A percentile compares a stretch with the other conserved stretches of the same genome.
Evolutionary conservation across 1,140 invertebrate species (phyloP).

Genomic region (Augochlora pura): DNA sequence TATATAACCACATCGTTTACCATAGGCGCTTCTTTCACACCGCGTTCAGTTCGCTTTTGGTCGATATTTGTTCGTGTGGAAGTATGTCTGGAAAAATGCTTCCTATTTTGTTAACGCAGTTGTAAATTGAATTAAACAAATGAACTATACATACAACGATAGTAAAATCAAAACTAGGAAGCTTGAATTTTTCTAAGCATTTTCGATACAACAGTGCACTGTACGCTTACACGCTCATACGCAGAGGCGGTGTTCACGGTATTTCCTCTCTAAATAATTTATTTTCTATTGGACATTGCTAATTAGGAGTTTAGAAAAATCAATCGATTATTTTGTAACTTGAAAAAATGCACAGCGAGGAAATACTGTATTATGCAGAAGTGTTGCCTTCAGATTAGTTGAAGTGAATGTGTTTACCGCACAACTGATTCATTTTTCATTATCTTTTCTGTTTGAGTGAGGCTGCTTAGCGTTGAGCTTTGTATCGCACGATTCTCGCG

Average conservation of each 20-base stretch:
- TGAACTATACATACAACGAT: background rate
- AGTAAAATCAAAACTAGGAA: slow-evolving; percentile 30
- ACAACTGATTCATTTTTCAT: slow-evolving; percentile 19
- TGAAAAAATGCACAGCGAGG: background rate
- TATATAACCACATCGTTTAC: slow-evolving; percentile 47
- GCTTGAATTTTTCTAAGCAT: slow-evolving; percentile 45
- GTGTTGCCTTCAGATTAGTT: slow-evolving; percentile 20
- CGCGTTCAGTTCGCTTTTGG: slow-evolving; percentile 59
- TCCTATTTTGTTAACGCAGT: slow-evolving; percentile 25
- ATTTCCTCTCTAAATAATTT: slow-evolving; percentile 2
- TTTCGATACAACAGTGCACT: slow-evolving; percentile 43
- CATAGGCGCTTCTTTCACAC: slow-evolving; percentile 59
- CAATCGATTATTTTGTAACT: too few relatives aligned
- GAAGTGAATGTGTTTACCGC: slow-evolving; percentile 9
- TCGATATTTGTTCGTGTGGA: slow-evolving; percentile 39
- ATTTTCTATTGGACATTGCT: background rate
- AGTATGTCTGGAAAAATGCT: slow-evolving; percentile 40
- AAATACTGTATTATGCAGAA: slow-evolving; percentile 16
- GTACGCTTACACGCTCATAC: slow-evolving; percentile 49
- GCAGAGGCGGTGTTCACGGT: slow-evolving; percentile 34
- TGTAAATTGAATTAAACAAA: background rate
- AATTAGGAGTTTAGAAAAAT: too few relatives aligned
- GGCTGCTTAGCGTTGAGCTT: slow-evolving; percentile 21
- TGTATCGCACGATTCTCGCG: slow-evolving; percentile 9
- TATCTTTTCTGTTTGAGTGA: background rate